Conservation (phyloP, 2,113 vertebrate genomes). For the Oreochromis spilurus region DNA sequence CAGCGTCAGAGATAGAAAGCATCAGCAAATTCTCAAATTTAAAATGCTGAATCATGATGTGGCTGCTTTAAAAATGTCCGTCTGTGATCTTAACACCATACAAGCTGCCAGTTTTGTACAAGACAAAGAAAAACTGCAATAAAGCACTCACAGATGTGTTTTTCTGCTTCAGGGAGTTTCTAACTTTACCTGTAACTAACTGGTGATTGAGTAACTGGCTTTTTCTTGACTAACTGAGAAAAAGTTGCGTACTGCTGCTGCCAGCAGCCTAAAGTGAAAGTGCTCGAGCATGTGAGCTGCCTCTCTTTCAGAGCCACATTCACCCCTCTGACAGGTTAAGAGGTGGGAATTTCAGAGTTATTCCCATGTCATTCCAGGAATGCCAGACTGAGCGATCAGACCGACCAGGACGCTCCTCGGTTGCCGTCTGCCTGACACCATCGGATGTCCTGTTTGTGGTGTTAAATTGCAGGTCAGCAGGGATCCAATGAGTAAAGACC, state of each 20-base stretch:
- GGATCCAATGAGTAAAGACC: constrained; percentile 17
- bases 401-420: constrained; percentile 34
- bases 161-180: not conserved
- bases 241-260: not conserved
- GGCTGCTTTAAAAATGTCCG: not conserved
- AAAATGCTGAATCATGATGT: not conserved
- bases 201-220: not conserved
- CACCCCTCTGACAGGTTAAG: constrained; percentile 23
- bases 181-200: not conserved
- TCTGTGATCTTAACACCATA: not conserved
- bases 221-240: not conserved
- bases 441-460: constrained; percentile 58
- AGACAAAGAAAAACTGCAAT: not conserved
- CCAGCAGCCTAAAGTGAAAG: constrained; percentile 25
- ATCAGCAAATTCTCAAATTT: not conserved
- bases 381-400: constrained; percentile 29
- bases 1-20: not conserved
- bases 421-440: constrained; percentile 45
- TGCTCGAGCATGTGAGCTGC: not conserved
- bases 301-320: constrained; percentile 4
- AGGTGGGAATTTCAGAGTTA: constrained; percentile 28
- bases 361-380: constrained; percentile 49
- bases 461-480: constrained; percentile 57
- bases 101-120: not conserved
- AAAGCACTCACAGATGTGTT: not conserved